Conservation (phyloP, 2,888 invertebrate genomes). For the Omphaloscelis lunosa region DNA sequence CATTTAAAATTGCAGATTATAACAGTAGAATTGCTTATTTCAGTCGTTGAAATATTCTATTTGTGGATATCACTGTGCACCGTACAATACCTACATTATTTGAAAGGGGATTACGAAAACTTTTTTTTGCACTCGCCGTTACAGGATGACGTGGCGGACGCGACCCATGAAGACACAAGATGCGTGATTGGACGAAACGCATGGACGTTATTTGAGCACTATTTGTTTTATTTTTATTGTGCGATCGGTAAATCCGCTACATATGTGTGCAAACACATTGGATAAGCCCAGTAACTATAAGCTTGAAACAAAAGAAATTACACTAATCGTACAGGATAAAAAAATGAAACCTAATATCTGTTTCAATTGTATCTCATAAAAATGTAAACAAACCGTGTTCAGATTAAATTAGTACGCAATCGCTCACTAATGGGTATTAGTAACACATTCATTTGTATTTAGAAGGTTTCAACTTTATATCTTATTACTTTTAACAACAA, state of each 20-base stretch:
- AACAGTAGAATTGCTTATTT: background rate
- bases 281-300: background rate
- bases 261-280: background rate
- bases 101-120: background rate
- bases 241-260: conserved; percentile 25
- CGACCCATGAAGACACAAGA: background rate
- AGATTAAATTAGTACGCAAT: background rate
- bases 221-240: too few relatives aligned
- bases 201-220: background rate
- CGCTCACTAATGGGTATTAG: background rate
- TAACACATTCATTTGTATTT: background rate
- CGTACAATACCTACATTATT: conserved; percentile 1
- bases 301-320: background rate
- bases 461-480: background rate
- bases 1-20: conserved; percentile 46
- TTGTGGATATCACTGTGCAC: background rate
- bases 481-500: background rate
- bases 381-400: background rate
- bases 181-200: background rate
- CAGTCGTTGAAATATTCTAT: background rate
- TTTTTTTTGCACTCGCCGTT: background rate
- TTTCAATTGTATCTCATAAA: too few relatives aligned
- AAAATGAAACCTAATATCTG: background rate
- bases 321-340: too few relatives aligned
- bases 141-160: background rate